phyloP scores from a whole-genome alignment of 2,113 vertebrate genomes.

The Cynocephalus volans region DNA sequence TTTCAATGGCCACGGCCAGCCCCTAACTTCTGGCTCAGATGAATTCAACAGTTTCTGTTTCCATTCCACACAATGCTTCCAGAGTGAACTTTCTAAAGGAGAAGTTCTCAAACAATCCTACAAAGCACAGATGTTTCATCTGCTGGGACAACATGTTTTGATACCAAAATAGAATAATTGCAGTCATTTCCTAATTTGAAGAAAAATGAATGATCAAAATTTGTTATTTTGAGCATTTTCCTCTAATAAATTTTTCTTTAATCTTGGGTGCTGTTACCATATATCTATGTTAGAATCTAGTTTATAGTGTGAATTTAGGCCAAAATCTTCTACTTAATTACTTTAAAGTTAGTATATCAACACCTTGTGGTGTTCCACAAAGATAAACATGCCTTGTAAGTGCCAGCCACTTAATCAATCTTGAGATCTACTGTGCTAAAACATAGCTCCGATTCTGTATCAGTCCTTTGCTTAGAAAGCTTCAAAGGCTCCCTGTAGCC shows the following conservation, averaged over 20 bases:
- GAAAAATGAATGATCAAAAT: conserved; percentile 17
- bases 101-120: background rate
- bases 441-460: background rate
- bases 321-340: conserved; percentile 13
- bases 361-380: background rate
- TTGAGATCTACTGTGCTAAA: background rate
- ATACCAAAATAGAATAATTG: background rate
- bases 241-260: conserved; percentile 6
- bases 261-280: background rate
- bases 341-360: conserved; percentile 19
- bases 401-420: background rate
- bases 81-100: background rate
- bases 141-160: background rate
- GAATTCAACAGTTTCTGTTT: background rate
- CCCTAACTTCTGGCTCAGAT: background rate
- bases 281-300: background rate
- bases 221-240: conserved; percentile 41
- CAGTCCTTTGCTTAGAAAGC: background rate
- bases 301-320: conserved; percentile 16
- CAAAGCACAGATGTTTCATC: background rate
- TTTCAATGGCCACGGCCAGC: background rate
- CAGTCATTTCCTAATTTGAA: conserved; percentile 31
- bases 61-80: background rate
- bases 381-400: background rate
- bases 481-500: background rate